Evolutionary conservation across 2,797 vertebrate genomes (phyloP).

Genomic region (Pyrocephalus nanus): DNA sequence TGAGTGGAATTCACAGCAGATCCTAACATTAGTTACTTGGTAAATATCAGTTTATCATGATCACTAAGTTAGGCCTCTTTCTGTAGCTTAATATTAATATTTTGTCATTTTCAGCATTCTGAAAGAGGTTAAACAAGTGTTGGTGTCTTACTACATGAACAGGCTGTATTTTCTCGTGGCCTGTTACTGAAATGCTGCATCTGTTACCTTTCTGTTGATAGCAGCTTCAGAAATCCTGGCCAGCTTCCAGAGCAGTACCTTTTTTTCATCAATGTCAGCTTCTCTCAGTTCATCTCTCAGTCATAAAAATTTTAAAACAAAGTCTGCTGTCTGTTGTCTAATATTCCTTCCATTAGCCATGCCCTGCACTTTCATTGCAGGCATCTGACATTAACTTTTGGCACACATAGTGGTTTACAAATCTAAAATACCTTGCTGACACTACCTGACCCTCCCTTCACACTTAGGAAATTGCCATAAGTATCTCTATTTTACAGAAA

Average conservation of each 20-base stretch:
- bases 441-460: not conserved
- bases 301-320: constrained; percentile 33
- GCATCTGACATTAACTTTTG: constrained; percentile 22
- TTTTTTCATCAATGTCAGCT: constrained; percentile 51
- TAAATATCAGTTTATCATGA: not conserved
- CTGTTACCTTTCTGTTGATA: constrained; percentile 10
- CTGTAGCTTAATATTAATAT: not conserved
- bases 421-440: not conserved
- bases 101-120: not conserved
- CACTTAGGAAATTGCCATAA: not conserved
- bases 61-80: not conserved
- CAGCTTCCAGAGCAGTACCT: not conserved
- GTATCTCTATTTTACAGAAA: constrained; percentile 16
- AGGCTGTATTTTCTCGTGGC: not conserved
- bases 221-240: not conserved
- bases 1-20: not conserved
- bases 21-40: not conserved
- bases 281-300: constrained; percentile 20
- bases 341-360: constrained; percentile 34
- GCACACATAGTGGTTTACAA: not conserved
- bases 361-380: not conserved
- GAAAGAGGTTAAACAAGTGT: not conserved
- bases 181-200: not conserved
- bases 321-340: constrained; percentile 9
- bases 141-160: not conserved